Percentiles rank a stretch among this genome's conserved stretches.
Evolutionary conservation across 2,797 vertebrate species (phyloP).

Genomic region (Hydrolagus colliei): DNA sequence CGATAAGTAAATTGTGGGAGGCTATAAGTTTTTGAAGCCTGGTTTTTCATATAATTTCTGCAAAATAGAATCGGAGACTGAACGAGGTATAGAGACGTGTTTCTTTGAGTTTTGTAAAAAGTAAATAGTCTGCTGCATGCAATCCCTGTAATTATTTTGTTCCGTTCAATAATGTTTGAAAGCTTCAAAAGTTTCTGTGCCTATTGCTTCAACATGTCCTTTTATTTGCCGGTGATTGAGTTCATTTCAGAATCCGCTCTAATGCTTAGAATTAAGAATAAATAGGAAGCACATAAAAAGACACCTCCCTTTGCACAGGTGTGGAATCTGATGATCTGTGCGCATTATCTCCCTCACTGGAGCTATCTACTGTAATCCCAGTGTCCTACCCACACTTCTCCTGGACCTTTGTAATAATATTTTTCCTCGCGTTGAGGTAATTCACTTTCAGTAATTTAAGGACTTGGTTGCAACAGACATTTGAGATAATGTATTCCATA

Average conservation of each 20-base stretch:
- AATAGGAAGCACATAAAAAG: background rate
- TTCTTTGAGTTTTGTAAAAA: no score
- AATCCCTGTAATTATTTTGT: background rate
- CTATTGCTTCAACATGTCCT: background rate
- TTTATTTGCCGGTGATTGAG: background rate
- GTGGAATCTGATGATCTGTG: no score
- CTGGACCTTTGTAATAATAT: no score
- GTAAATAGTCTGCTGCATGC: background rate
- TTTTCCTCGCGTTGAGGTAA: no score
- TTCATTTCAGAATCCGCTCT: background rate
- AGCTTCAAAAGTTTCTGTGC: background rate
- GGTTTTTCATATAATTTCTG: background rate
- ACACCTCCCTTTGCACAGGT: no score
- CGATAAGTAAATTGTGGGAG: slow-evolving; percentile 21
- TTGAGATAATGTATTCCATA: no score
- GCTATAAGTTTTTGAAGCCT: background rate
- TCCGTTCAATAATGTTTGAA: background rate
- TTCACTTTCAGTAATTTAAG: no score
- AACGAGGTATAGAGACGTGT: no score
- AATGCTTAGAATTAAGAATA: background rate
- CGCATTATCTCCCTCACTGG: no score
- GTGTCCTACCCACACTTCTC: no score
- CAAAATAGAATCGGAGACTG: background rate
- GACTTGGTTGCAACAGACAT: no score
- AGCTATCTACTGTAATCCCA: no score